Percentiles rank a stretch among this genome's conserved stretches.
phyloP scores from a whole-genome alignment of 2,888 invertebrate genomes.

The Leptogaster cylindrica region DNA sequence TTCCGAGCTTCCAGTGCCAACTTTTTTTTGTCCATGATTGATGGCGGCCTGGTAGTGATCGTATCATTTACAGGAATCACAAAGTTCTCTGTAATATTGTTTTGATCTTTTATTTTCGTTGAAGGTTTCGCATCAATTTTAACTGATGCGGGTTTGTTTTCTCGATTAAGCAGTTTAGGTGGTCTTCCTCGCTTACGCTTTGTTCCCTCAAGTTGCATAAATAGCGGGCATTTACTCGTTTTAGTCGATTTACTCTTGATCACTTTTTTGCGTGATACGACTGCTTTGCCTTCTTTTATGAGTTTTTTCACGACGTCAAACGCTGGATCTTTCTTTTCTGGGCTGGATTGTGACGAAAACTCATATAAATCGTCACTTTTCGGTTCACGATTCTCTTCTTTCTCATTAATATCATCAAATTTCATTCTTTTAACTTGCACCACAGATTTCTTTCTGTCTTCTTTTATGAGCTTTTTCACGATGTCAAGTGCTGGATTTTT shows the following conservation, averaged over 20 bases:
- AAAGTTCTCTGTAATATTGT: neutral
- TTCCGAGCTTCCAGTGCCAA: conserved; percentile 53
- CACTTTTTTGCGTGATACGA: no score
- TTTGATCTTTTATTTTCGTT: neutral
- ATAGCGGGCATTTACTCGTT: no score
- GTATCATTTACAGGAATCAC: no score
- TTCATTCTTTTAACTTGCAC: no score
- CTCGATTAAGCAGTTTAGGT: conserved; percentile 4
- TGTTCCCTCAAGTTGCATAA: conserved; percentile 60
- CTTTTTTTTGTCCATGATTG: conserved; percentile 46
- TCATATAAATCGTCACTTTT: conserved; percentile 52
- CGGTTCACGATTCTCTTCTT: no score
- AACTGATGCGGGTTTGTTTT: conserved; percentile 5
- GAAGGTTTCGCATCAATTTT: neutral
- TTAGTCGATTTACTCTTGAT: no score
- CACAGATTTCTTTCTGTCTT: no score
- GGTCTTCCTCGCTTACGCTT: no score
- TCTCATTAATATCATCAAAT: no score
- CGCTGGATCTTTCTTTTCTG: conserved; percentile 52
- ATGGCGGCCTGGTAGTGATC: no score
- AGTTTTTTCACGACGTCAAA: conserved; percentile 56
- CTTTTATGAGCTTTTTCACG: conserved; percentile 60
- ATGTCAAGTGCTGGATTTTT: conserved; percentile 56
- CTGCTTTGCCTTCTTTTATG: conserved; percentile 65
- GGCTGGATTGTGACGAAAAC: conserved; percentile 52